These are phyloP conservation scores for Oligia strigilis DNA, from an alignment of 2,888 invertebrate species.

Conservation along the genomic window DNA sequence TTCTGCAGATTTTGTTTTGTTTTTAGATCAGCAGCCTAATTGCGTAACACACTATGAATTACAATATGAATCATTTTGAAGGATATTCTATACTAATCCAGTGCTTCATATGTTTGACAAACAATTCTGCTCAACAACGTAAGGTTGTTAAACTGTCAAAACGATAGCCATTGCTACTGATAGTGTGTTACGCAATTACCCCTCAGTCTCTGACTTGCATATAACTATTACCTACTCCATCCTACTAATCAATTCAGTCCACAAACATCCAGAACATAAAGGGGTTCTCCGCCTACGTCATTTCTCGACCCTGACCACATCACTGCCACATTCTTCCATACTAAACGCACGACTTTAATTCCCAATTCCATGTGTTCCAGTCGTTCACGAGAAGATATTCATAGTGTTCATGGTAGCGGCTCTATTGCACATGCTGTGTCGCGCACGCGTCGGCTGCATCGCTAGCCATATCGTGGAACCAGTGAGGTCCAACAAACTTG, in stretches of 20 bases:
- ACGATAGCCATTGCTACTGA: not conserved
- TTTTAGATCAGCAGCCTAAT: not conserved
- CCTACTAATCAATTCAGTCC: not conserved
- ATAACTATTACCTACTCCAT: not conserved
- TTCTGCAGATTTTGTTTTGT: constrained; percentile 2
- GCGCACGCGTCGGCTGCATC: constrained; percentile 86
- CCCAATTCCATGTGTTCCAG: constrained; percentile 89
- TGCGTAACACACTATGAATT: not conserved
- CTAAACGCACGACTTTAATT: constrained; percentile 49
- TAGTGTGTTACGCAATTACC: not conserved
- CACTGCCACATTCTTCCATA: constrained; percentile 40
- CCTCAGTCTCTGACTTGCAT: not conserved
- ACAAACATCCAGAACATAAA: not conserved
- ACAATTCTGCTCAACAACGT: not conserved
- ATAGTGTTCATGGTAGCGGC: constrained; percentile 97
- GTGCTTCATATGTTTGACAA: not conserved
- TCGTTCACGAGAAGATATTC: constrained; percentile 97
- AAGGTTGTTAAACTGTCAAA: not conserved
- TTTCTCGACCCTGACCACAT: constrained; percentile 13
- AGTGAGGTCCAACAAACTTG: constrained; percentile 92
- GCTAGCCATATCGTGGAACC: constrained; percentile 87
- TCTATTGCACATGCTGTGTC: constrained; percentile 94
- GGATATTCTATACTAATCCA: not conserved
- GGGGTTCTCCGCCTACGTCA: constrained; percentile 21
- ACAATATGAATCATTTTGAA: not conserved